These are phyloP conservation scores for Ypsolopha scabrella DNA, from an alignment of 2,888 invertebrate species.

Conservation along the genomic window DNA sequence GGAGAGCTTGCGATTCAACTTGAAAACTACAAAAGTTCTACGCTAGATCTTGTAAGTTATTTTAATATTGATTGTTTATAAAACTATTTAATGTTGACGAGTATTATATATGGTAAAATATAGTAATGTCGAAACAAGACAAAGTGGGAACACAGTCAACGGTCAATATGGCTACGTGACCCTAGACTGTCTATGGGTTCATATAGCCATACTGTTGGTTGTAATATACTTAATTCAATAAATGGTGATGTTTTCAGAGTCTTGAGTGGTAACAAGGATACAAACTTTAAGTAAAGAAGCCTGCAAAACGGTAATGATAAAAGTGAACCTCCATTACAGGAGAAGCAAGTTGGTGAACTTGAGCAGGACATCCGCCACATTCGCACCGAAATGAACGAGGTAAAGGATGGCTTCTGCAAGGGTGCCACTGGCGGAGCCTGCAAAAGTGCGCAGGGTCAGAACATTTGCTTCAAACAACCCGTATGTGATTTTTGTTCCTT, in stretches of 20 bases:
- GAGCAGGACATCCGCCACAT: constrained; percentile 72
- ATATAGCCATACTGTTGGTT: too few species aligned
- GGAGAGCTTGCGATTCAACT: constrained; percentile 30
- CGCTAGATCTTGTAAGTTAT: constrained; percentile 34
- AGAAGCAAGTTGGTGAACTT: constrained; percentile 70
- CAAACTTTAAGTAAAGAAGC: too few species aligned
- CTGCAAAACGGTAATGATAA: too few species aligned
- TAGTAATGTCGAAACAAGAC: too few species aligned
- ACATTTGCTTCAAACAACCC: constrained; percentile 44
- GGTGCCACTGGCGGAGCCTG: constrained; percentile 26
- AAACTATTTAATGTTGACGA: too few species aligned
- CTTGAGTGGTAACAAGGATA: too few species aligned
- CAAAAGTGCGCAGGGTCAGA: constrained; percentile 27
- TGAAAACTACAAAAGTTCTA: constrained; percentile 34
- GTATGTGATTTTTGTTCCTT: constrained; percentile 15
- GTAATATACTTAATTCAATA: neutral
- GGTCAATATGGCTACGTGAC: too few species aligned
- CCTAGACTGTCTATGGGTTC: too few species aligned
- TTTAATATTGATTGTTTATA: neutral
- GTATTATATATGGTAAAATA: too few species aligned
- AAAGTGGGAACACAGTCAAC: too few species aligned
- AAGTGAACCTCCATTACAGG: constrained; percentile 36
- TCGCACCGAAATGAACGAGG: constrained; percentile 50
- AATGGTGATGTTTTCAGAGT: too few species aligned
- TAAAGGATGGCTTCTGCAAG: constrained; percentile 27